Evolutionary conservation across 2,888 invertebrate species (phyloP), one percentile per base, ranked within the genome.

Genomic region (Plagodis pulveraria): DNA sequence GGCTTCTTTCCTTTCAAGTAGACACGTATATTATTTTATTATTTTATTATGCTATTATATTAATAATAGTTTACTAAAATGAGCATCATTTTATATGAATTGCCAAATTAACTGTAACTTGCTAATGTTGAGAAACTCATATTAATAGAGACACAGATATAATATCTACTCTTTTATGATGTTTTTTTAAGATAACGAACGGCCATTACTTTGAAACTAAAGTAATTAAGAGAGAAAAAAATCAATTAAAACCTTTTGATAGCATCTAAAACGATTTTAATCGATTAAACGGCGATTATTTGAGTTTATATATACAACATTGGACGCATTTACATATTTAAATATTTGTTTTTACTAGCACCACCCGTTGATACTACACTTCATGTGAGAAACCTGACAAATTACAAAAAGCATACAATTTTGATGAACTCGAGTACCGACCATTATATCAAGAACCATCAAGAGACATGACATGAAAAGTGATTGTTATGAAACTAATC

Each of bases 361-460:
- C 74, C 74, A 66, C 74, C 74, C 73, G 74, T 67, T 50, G 71
- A 33, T 55, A 48, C 64, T 60, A 73, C 75, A 66, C 76, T 65
- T 48, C 70, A 79, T 62, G 82, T 78, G 82, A 81, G 81, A 86
- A 83, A 80, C 63, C 63, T 74, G 74, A 86, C 86, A 85, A 81
- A 84, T 87, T 84, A 82, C 75, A 62, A 53, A 56, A 69, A 68
- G 72, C 72, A 73, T 72, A 69, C 61, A 64, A 45, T 60, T 62
- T 61, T 76, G 77, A 79, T 72, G 67, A 69, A 69, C 70, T 63
- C 58, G 57, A 57, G 51, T 67, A 56, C 43, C 47, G 64, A 65
- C 77, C 74, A 74, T 11, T 36, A 6, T 70, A 66, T 50, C 9
- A 35, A 44, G 60, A 56, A 5, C 50, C 32, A 9, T 50, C 42